phyloP scores from a whole-genome alignment of 2,888 invertebrate species.

The Hydropsyche betteni region DNA sequence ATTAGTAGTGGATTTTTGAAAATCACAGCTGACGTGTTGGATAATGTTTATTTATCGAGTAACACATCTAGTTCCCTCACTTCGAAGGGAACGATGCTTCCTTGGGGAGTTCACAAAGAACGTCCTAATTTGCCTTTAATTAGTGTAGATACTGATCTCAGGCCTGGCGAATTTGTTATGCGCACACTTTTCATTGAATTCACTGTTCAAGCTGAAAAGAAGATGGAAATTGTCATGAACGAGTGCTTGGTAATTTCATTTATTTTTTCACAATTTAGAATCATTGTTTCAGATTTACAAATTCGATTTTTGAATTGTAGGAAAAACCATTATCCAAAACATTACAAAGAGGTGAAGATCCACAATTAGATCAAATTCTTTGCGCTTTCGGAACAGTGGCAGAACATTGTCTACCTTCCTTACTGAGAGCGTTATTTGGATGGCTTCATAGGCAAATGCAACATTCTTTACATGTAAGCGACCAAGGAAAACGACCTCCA shows the following conservation, averaged over 20 bases:
- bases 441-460: conserved; percentile 93
- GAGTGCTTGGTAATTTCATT: conserved; percentile 77
- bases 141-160: conserved; percentile 70
- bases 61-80: conserved; percentile 53
- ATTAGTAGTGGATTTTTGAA: not conserved
- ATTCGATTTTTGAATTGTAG: conserved; percentile 58
- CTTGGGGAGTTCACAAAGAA: conserved; percentile 87
- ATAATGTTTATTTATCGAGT: conserved; percentile 50
- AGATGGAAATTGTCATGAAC: conserved; percentile 93
- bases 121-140: conserved; percentile 63
- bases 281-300: not conserved
- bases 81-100: conserved; percentile 71
- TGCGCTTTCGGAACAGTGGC: conserved; percentile 93
- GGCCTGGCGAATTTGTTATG: conserved; percentile 97
- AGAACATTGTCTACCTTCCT: conserved; percentile 96
- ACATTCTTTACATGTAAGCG: conserved; percentile 68
- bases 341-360: conserved; percentile 94
- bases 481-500: conserved; percentile 66
- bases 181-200: conserved; percentile 95
- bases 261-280: not conserved
- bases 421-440: conserved; percentile 88
- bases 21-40: not conserved
- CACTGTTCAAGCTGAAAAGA: conserved; percentile 91
- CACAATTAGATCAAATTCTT: conserved; percentile 92
- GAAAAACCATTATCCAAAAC: conserved; percentile 96